Evolutionary conservation across 2,113 vertebrate species (phyloP), one percentile per base, ranked within the genome.

Genomic region (Mastomys natalensis): DNA sequence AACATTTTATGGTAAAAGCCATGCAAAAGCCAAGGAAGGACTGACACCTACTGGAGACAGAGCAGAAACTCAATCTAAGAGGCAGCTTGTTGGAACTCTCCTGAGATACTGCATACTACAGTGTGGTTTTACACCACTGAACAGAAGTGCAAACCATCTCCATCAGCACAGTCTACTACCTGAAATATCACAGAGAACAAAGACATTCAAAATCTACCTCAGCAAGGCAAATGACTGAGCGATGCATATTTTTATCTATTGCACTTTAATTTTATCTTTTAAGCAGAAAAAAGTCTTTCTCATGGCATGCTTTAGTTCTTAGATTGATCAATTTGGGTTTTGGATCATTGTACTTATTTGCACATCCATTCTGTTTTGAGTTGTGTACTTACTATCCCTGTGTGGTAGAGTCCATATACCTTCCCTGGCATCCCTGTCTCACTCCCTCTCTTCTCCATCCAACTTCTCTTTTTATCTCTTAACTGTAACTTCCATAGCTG

Each of bases 31-130:
- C 51, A 88, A 68, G 48, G 51, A 89, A 74, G 68, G 87, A 24
- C 87, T 74, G 87, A 89, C 87, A 89, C 68, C 87, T 89, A 58
- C 87, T 89, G 70, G 87, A 51, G 70, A 74, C 9, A n/a, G 51
- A 74, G 53, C 70, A 74, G 70, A 89, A 74, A 74, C 87, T 89
- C 70, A 58, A 13, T 31, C 64, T 26, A 55, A 72, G 53, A n/a
- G 34, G 12, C 51, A 55, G 5, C n/a, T 88, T 62, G 21, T 60
- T 62, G 29, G 21, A 88, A 88, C 86, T 40, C 85, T 10, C 55
- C 48, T 55, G 22, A 24, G 86, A 72, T 16, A 87, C n/a, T 51
- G 17, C 45, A 53, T n/a, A n/a, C 34, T 51, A n/a, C 21, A 87
- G 26, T n/a, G 45, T 55, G 48, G 48, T 26, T 87, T 87, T n/a